Percentiles rank a stretch among this genome's conserved stretches.
Conservation (phyloP, 2,888 invertebrate species). For the Harpagoxenus sublaevis region DNA sequence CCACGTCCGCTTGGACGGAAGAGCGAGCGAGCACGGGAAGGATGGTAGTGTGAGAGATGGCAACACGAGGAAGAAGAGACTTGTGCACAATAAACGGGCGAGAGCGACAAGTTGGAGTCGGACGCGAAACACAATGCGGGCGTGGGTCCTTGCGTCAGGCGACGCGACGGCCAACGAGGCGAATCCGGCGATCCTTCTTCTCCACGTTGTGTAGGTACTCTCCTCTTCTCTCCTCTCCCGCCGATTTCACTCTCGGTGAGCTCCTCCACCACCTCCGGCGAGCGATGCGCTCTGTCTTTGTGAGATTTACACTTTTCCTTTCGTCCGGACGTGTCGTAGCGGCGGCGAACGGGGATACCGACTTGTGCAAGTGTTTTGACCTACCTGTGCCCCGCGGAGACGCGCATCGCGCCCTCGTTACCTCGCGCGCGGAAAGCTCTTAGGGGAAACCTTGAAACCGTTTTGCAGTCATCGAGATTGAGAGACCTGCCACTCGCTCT, state of each 20-base stretch:
- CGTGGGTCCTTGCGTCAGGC: conserved; percentile 80
- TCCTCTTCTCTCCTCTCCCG: not conserved
- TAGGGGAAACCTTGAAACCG: conserved; percentile 80
- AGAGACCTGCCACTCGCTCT: conserved; percentile 73
- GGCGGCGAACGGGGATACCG: conserved; percentile 62
- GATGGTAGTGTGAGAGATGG: conserved; percentile 47
- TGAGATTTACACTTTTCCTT: conserved; percentile 77
- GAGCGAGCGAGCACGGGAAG: conserved; percentile 49
- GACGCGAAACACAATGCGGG: conserved; percentile 82
- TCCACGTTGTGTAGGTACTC: not conserved
- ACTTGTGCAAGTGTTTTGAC: conserved; percentile 75
- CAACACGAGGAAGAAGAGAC: conserved; percentile 55
- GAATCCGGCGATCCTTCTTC: conserved; percentile 69
- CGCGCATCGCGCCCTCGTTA: conserved; percentile 80
- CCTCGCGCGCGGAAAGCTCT: conserved; percentile 78
- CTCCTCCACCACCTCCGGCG: conserved; percentile 45
- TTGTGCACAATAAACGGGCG: conserved; percentile 79
- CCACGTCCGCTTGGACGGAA: conserved; percentile 51
- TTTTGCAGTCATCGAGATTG: conserved; percentile 77
- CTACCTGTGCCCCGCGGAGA: conserved; percentile 73
- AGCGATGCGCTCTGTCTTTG: conserved; percentile 62
- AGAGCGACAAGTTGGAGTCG: conserved; percentile 79
- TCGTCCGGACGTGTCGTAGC: conserved; percentile 64
- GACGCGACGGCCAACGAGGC: conserved; percentile 73
- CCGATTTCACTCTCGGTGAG: conserved; percentile 29